Evolutionary conservation across 2,113 vertebrate species (phyloP).

Genomic region (Columbina picui): DNA sequence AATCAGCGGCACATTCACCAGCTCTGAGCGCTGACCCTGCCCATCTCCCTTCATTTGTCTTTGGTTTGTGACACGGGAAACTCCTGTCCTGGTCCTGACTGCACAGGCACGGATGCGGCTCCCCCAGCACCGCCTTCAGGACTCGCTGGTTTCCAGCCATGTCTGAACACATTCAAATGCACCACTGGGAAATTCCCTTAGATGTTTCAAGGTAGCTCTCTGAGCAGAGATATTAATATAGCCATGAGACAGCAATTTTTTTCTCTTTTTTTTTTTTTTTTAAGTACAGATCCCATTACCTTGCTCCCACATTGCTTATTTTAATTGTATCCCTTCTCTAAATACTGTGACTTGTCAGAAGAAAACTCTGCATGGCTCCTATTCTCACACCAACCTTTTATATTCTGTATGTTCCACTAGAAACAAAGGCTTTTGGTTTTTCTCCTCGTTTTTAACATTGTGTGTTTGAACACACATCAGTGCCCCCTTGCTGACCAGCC

Average conservation of each 20-base stretch:
- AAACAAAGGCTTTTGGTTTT: not conserved
- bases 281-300: not conserved
- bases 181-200: not conserved
- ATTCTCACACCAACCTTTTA: not conserved
- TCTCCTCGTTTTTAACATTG: not conserved
- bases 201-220: not conserved
- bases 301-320: not conserved
- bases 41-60: not conserved
- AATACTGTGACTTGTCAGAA: not conserved
- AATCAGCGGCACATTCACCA: not conserved
- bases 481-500: not conserved
- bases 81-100: not conserved
- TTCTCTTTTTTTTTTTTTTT: not conserved
- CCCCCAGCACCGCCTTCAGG: not conserved
- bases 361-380: not conserved
- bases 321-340: not conserved
- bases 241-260: not conserved
- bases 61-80: not conserved
- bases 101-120: not conserved
- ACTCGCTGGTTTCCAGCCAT: not conserved
- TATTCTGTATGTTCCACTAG: not conserved
- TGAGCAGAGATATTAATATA: not conserved
- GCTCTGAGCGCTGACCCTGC: not conserved
- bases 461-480: not conserved
- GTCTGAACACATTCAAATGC: not conserved